Percentiles rank a stretch among this genome's conserved stretches.
Conservation (phyloP, 2,888 invertebrate genomes). For the Oscheius sp. region DNA sequence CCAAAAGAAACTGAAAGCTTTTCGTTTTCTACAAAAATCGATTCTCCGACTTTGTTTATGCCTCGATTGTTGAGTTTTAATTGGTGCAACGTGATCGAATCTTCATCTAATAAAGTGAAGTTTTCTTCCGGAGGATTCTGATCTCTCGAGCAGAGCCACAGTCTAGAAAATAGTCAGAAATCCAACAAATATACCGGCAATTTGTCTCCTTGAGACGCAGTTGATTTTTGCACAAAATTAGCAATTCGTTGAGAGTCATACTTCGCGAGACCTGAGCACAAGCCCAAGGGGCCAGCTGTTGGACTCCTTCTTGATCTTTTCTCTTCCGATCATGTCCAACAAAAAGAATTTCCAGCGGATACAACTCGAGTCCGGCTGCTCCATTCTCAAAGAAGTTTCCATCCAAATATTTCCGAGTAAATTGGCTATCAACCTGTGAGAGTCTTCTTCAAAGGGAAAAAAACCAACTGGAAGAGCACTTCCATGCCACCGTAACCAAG, state of each 20-base stretch:
- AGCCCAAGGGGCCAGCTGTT: slow-evolving; percentile 44
- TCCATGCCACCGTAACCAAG: slow-evolving; percentile 52
- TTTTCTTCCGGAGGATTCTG: slow-evolving; percentile 39
- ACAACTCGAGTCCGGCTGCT: slow-evolving; percentile 41
- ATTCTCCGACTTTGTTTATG: slow-evolving; percentile 35
- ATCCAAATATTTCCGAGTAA: slow-evolving; percentile 35
- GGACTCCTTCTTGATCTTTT: slow-evolving; percentile 31
- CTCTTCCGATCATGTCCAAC: slow-evolving; percentile 48
- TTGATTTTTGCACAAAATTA: slow-evolving; percentile 40
- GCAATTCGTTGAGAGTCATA: slow-evolving; percentile 46
- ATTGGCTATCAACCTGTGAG: slow-evolving; percentile 31
- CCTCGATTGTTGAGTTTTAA: slow-evolving; percentile 34
- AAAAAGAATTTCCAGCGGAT: slow-evolving; percentile 47
- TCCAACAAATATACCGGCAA: slow-evolving; percentile 7
- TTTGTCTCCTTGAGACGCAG: slow-evolving; percentile 34
- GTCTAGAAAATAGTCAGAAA: slow-evolving; percentile 5
- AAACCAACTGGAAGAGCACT: slow-evolving; percentile 38
- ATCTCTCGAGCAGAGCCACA: slow-evolving; percentile 40
- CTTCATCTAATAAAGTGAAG: slow-evolving; percentile 47
- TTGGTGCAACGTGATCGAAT: slow-evolving; percentile 39
- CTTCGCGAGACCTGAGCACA: slow-evolving; percentile 55
- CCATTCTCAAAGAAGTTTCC: slow-evolving; percentile 44
- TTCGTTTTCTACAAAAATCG: background rate
- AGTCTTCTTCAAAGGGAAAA: background rate
- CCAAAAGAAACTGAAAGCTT: slow-evolving; percentile 59